Evolutionary conservation across 2,888 invertebrate species (phyloP).

Genomic region (Troides helena): DNA sequence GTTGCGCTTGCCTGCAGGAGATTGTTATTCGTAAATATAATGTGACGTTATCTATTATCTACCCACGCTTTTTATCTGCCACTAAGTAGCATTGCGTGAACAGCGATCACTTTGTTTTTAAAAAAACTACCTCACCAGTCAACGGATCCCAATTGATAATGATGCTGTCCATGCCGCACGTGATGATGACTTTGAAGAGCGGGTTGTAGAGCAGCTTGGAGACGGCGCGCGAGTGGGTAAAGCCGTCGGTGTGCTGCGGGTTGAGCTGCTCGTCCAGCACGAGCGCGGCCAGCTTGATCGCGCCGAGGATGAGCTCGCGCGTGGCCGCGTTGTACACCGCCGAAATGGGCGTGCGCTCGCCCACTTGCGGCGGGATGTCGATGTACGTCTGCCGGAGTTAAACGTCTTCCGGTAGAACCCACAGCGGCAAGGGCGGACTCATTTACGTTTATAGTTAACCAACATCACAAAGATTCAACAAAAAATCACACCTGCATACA

Average conservation of each 20-base stretch:
- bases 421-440: too few species aligned
- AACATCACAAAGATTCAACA: too few species aligned
- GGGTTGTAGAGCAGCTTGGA: slow-evolving; percentile 88
- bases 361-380: slow-evolving; percentile 81
- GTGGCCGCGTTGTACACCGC: slow-evolving; percentile 84
- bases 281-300: slow-evolving; percentile 82
- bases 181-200: slow-evolving; percentile 86
- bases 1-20: slow-evolving; percentile 81
- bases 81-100: too few species aligned
- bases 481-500: slow-evolving; percentile 81
- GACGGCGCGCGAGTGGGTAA: slow-evolving; percentile 85
- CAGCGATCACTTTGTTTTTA: too few species aligned
- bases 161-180: slow-evolving; percentile 88
- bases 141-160: slow-evolving; percentile 91
- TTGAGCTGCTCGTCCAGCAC: slow-evolving; percentile 84
- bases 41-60: too few species aligned
- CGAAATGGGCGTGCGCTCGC: slow-evolving; percentile 80
- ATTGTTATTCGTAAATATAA: neutral
- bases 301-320: slow-evolving; percentile 84
- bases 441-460: too few species aligned
- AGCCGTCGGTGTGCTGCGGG: slow-evolving; percentile 85
- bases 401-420: too few species aligned
- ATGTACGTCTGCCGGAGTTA: slow-evolving; percentile 79
- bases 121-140: slow-evolving; percentile 64
- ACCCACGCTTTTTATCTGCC: too few species aligned